These are phyloP conservation scores for Scytalopus superciliaris DNA, from an alignment of 2,113 vertebrate genomes.

Conservation along the genomic window DNA sequence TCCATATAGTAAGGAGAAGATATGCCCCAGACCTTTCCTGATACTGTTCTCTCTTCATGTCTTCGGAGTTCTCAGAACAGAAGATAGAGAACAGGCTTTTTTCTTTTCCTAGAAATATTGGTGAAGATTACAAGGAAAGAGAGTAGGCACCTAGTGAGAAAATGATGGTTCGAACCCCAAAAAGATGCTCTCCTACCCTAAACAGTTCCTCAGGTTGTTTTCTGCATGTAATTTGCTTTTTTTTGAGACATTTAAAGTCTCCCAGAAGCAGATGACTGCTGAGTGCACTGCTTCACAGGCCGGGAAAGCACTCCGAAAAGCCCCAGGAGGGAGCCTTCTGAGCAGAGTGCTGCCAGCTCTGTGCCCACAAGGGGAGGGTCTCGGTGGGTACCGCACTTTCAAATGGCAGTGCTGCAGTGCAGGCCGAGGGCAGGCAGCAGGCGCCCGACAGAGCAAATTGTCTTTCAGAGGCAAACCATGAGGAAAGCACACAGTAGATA, in stretches of 20 bases:
- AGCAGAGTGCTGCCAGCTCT: not conserved
- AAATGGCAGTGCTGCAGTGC: accelerated
- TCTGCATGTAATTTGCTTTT: not conserved
- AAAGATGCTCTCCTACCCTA: not conserved
- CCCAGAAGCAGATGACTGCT: not conserved
- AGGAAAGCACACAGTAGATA: not conserved
- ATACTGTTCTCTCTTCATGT: not conserved
- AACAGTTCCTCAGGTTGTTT: not conserved
- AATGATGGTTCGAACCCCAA: not conserved
- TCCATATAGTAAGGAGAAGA: not conserved
- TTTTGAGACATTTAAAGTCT: not conserved
- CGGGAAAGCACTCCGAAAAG: not conserved
- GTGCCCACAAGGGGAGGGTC: not conserved
- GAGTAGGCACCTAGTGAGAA: not conserved
- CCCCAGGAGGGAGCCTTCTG: not conserved
- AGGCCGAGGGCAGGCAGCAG: not conserved
- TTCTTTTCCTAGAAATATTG: not conserved
- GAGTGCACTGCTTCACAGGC: accelerated
- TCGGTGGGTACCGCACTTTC: accelerated
- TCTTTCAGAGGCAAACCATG: not conserved
- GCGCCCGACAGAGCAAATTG: not conserved
- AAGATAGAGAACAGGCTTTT: not conserved
- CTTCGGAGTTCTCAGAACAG: not conserved
- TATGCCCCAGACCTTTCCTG: not conserved
- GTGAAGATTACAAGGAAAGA: not conserved